Evolutionary conservation across 2,113 vertebrate genomes (phyloP).

Genomic region (Hyperopisus bebe): DNA sequence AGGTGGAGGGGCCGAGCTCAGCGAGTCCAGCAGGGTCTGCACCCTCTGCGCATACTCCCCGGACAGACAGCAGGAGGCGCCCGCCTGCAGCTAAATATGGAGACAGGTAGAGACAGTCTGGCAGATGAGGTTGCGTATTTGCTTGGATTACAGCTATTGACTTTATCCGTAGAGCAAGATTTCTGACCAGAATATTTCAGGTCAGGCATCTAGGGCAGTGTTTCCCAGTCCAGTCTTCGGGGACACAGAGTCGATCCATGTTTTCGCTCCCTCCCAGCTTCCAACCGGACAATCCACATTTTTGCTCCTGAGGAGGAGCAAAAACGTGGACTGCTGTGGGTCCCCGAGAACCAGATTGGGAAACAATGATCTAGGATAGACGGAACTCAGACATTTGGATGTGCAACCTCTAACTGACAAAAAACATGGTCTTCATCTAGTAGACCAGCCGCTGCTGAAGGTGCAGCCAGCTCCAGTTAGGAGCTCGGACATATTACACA

Average conservation of each 20-base stretch:
- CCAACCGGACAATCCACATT: too few relatives aligned
- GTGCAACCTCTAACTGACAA: neutral
- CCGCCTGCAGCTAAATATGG: conserved; percentile 43
- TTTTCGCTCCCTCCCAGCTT: too few relatives aligned
- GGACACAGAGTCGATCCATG: too few relatives aligned
- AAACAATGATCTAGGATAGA: neutral
- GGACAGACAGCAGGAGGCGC: conserved; percentile 22
- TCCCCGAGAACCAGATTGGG: too few relatives aligned
- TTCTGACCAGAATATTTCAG: neutral
- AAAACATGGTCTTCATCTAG: neutral
- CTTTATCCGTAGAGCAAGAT: neutral
- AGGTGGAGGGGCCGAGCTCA: conserved; percentile 18
- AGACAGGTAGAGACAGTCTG: neutral
- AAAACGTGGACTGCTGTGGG: too few relatives aligned
- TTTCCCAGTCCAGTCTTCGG: too few relatives aligned
- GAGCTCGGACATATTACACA: neutral
- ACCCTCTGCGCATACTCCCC: conserved; percentile 39
- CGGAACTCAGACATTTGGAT: neutral
- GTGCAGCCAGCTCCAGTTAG: neutral
- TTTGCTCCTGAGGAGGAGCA: too few relatives aligned
- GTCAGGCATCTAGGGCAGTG: neutral
- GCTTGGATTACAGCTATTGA: neutral
- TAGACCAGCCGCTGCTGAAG: neutral
- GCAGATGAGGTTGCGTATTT: neutral
- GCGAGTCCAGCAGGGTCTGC: conserved; percentile 38